phyloP scores from a whole-genome alignment of 2,888 invertebrate species.

The Hetaerina titia region DNA sequence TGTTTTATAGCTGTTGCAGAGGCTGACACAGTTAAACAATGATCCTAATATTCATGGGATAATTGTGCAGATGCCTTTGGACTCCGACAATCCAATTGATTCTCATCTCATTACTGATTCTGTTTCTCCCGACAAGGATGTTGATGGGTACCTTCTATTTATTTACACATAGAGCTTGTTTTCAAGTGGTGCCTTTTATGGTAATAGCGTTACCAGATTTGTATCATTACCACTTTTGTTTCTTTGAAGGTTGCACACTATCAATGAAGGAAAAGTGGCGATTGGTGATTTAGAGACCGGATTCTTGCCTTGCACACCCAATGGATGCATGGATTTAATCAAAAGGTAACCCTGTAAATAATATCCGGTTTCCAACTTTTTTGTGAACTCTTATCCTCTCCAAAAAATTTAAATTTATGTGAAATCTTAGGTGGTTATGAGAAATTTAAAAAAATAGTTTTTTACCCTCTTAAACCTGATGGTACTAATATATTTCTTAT shows the following conservation, averaged over 20 bases:
- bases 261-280: conserved; percentile 95
- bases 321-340: conserved; percentile 95
- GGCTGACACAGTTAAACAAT: conserved; percentile 87
- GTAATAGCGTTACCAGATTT: background rate
- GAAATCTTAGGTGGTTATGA: too few species aligned
- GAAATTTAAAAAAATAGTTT: too few species aligned
- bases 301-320: conserved; percentile 97
- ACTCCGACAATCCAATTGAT: conserved; percentile 90
- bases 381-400: too few species aligned
- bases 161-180: background rate
- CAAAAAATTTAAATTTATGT: too few species aligned
- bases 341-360: conserved; percentile 79
- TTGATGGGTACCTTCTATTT: conserved; percentile 89
- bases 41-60: conserved; percentile 94
- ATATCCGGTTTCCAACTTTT: too few species aligned
- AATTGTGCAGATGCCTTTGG: conserved; percentile 97
- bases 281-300: conserved; percentile 91
- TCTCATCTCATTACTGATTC: conserved; percentile 91
- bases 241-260: conserved; percentile 86
- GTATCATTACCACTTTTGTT: background rate
- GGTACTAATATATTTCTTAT: too few species aligned
- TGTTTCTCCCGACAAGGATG: conserved; percentile 94
- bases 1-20: conserved; percentile 82
- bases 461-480: too few species aligned
- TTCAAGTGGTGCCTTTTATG: background rate